Evolutionary conservation across 2,797 vertebrate species (phyloP).

Genomic region (Yasuhikotakia modesta): DNA sequence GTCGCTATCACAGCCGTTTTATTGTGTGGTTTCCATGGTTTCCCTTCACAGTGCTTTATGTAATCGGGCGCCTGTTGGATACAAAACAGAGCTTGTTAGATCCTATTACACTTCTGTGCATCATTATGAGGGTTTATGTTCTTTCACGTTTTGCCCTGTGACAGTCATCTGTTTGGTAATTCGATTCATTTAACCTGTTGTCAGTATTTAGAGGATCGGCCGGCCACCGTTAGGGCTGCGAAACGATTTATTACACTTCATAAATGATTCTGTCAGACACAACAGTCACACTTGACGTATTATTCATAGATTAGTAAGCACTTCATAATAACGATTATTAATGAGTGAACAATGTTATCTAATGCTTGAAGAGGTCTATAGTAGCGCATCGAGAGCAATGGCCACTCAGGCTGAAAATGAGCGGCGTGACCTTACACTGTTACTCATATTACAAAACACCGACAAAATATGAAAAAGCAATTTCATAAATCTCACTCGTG

Average conservation of each 20-base stretch:
- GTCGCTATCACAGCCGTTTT: conserved; percentile 2
- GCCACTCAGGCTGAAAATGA: neutral
- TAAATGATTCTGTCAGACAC: conserved; percentile 8
- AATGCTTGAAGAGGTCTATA: neutral
- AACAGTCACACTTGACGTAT: conserved; percentile 24
- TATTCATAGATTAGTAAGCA: conserved; percentile 11
- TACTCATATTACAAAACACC: too few species aligned
- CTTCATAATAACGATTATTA: conserved; percentile 1
- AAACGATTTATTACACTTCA: conserved; percentile 20
- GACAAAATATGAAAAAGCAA: too few species aligned
- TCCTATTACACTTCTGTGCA: neutral
- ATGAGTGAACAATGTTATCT: conserved; percentile 2
- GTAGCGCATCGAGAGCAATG: neutral
- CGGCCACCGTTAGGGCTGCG: neutral
- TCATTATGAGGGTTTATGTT: neutral
- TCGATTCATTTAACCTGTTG: conserved; percentile 16
- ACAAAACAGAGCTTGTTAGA: conserved; percentile 18
- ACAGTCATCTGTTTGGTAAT: conserved; percentile 24
- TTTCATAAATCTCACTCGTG: too few species aligned
- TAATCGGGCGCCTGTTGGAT: conserved; percentile 1
- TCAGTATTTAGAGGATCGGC: neutral
- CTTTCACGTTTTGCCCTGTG: conserved; percentile 21
- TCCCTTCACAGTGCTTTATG: conserved; percentile 7
- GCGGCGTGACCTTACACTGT: too few species aligned
- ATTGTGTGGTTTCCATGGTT: conserved; percentile 19